Evolutionary conservation across 2,113 vertebrate species (phyloP), one percentile per base, ranked within the genome.

Genomic region (Oostethus manadensis): DNA sequence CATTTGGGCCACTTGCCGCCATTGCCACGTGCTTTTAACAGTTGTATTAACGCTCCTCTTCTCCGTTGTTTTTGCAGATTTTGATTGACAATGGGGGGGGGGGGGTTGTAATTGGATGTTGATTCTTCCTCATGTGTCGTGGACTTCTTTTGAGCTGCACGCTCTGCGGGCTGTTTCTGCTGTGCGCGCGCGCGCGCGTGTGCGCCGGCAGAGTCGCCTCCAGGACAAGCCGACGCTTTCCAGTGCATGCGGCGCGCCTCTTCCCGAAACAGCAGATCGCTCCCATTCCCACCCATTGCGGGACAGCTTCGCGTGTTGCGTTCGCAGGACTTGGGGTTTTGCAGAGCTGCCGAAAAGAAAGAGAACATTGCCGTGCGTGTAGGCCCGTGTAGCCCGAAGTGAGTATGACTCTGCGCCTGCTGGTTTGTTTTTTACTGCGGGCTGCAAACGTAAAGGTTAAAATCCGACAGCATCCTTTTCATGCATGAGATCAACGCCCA

Each of bases 111-210:
- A 9, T 11, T 10, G 2, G 10, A 29, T 29, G 43, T 33, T 33
- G 44, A 48, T 18, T 14, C 26, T 35, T 62, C 13, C n/a, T 57
- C 8, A 38, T 16, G 50, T 53, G 11, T 29, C 35, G 59, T 51
- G 49, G 43, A 59, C 60, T 66, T 79, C 78, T 80, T 79, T 78
- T 82, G 78, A 80, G 81, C 80, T 71, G 77, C 57, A 85, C 71
- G 66, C 60, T 38, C 8, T 10, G 8, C 15, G 48, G 48, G 48
- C 11, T 50, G 40, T 40, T 54, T 38, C 33, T 38, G 38, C 58
- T 60, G 62, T 47, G 60, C 38, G 62, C 53, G 50, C 47, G 58
- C 55, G 62, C 47, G 60, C 51, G 60, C 44, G 73, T 56, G 65
- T 44, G 58, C 50, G 64, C n/a, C n/a, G n/a, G n/a, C 60, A 60